A percentile compares a stretch with the other conserved stretches of the same genome.
Conservation (phyloP, 2,113 vertebrate species). For the Herpetotheres cachinnans region DNA sequence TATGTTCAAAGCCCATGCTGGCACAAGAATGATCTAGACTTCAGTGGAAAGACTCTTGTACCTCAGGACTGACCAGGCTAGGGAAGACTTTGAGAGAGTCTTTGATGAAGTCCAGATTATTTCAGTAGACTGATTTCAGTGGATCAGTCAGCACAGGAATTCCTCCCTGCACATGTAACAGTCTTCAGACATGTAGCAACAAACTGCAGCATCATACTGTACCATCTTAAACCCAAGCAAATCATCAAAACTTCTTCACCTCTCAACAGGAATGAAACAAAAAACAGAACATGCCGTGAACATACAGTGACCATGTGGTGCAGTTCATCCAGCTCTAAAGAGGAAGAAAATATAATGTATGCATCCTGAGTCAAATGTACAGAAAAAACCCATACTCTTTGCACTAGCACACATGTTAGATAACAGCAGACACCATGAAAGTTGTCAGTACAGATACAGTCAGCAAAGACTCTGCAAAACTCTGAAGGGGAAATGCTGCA, state of each 20-base stretch:
- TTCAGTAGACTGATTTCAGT: background rate
- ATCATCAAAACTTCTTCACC: background rate
- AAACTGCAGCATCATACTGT: background rate
- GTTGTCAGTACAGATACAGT: background rate
- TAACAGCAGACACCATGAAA: background rate
- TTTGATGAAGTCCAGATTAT: too few relatives aligned
- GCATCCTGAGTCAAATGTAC: background rate
- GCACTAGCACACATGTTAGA: background rate
- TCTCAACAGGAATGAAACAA: background rate
- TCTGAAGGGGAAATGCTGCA: background rate
- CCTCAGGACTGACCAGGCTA: background rate
- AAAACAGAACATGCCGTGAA: background rate
- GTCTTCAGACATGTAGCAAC: background rate
- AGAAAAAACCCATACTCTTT: background rate
- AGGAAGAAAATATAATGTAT: background rate
- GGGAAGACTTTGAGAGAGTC: background rate
- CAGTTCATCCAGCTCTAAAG: background rate
- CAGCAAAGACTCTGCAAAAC: background rate
- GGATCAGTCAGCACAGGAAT: background rate
- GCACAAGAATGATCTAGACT: background rate
- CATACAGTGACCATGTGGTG: background rate
- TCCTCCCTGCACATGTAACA: background rate
- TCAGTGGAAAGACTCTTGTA: background rate
- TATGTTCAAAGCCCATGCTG: background rate
- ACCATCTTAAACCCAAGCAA: background rate